Percentiles rank a stretch among this genome's conserved stretches.
phyloP scores from a whole-genome alignment of 2,113 vertebrate genomes.

The Tautogolabrus adspersus region DNA sequence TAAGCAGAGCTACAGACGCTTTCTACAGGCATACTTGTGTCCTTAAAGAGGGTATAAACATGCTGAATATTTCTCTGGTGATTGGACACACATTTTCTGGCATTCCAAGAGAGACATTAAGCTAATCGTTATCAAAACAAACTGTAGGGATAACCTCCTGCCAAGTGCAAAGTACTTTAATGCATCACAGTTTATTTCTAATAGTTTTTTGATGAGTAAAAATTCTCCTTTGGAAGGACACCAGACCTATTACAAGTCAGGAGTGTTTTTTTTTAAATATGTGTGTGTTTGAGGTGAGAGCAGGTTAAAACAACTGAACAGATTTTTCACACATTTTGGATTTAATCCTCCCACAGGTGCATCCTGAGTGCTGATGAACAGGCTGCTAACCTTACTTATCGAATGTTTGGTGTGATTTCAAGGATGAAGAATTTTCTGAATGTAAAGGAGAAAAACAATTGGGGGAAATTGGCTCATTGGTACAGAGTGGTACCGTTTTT shows the following conservation, averaged over 20 bases:
- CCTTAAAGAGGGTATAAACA: background rate
- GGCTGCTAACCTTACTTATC: background rate
- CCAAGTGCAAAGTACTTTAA: slow-evolving; percentile 48
- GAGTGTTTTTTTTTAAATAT: background rate
- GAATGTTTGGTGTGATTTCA: background rate
- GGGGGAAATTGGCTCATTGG: too few species aligned
- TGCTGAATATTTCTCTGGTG: slow-evolving; percentile 32
- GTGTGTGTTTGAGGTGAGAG: background rate
- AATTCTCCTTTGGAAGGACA: slow-evolving; percentile 26
- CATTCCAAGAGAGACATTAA: slow-evolving; percentile 41
- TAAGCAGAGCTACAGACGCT: slow-evolving; percentile 1
- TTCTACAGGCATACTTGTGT: background rate
- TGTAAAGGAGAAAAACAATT: too few species aligned
- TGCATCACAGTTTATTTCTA: slow-evolving; percentile 29
- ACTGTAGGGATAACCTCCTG: slow-evolving; percentile 26
- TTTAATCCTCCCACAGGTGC: background rate
- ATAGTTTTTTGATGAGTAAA: slow-evolving; percentile 38
- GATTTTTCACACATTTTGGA: background rate
- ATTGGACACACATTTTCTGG: slow-evolving; percentile 5
- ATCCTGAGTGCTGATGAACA: background rate
- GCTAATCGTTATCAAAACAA: slow-evolving; percentile 56
- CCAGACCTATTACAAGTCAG: slow-evolving; percentile 12
- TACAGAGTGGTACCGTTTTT: too few species aligned
- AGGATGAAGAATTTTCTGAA: background rate
- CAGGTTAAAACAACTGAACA: background rate